These are phyloP conservation scores for Drosophila murphyi DNA, from an alignment of 1,140 invertebrate genomes.

Conservation along the genomic window DNA sequence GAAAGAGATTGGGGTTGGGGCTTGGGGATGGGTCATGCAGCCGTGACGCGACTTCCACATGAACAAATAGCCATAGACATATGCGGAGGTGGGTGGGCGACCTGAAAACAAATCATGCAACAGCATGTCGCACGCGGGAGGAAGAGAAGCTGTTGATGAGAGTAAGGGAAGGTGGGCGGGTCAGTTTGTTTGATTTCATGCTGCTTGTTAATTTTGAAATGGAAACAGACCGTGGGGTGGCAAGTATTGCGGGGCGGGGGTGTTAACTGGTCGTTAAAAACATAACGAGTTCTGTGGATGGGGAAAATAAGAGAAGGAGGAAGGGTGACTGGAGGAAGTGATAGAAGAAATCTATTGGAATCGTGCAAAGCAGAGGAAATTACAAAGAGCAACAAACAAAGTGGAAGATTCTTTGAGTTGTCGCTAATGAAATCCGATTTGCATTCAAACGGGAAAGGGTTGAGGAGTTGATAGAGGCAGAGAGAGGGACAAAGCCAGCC, in stretches of 20 bases:
- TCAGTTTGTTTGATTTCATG: constrained; percentile 74
- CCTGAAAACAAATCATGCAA: constrained; percentile 35
- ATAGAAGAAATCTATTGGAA: constrained; percentile 20
- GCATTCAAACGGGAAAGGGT: constrained; percentile 32
- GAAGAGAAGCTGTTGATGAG: neutral
- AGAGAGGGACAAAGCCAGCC: neutral
- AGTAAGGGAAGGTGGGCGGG: constrained; percentile 17
- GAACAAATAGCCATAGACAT: constrained; percentile 46
- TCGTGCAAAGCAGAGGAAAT: constrained; percentile 24
- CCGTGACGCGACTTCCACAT: constrained; percentile 54
- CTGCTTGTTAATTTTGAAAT: constrained; percentile 71
- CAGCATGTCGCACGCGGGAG: constrained; percentile 36
- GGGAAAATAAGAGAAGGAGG: constrained; percentile 2
- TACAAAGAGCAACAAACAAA: constrained; percentile 41
- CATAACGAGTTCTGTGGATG: constrained; percentile 52
- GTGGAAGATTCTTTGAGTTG: constrained; percentile 66
- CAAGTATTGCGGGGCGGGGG: constrained; percentile 13
- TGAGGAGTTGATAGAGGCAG: neutral
- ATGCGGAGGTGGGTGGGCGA: constrained; percentile 23
- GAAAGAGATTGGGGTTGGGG: neutral
- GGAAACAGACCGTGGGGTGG: constrained; percentile 18
- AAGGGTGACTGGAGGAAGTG: constrained; percentile 2
- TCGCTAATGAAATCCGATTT: constrained; percentile 77
- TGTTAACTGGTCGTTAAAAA: constrained; percentile 70
- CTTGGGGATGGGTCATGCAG: constrained; percentile 34